These are phyloP conservation scores for Onychorhynchus coronatus DNA, from an alignment of 2,113 vertebrate genomes.

Conservation along the genomic window DNA sequence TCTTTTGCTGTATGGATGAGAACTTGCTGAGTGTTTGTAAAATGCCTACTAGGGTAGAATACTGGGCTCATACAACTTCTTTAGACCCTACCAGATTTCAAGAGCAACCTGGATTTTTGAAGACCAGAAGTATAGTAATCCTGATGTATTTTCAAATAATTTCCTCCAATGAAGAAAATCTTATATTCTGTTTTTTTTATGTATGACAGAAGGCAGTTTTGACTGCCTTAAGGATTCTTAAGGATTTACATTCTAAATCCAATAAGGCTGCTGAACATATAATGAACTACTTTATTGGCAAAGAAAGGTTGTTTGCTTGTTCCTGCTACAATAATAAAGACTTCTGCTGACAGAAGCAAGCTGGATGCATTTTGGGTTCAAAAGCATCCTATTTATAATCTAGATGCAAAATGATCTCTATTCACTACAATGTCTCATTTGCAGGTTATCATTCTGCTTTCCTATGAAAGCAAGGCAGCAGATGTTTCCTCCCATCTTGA, in stretches of 20 bases:
- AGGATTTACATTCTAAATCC: conserved; percentile 2
- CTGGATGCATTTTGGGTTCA: conserved; percentile 43
- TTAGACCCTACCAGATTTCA: background rate
- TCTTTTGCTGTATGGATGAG: background rate
- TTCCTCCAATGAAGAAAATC: background rate
- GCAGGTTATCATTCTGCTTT: conserved; percentile 44
- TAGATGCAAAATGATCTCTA: conserved; percentile 41
- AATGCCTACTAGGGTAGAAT: background rate
- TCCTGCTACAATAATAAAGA: conserved; percentile 50
- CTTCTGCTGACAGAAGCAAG: conserved; percentile 65
- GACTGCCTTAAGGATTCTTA: conserved; percentile 18
- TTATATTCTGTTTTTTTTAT: background rate
- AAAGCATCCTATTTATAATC: conserved; percentile 63
- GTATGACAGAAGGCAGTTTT: background rate
- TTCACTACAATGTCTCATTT: conserved; percentile 55
- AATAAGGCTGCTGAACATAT: conserved; percentile 32
- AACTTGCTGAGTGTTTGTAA: background rate
- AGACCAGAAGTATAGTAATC: background rate
- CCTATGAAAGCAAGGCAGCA: conserved; percentile 41
- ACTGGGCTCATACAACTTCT: background rate
- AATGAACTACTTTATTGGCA: conserved; percentile 30
- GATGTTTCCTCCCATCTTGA: conserved; percentile 4
- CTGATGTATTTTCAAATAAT: background rate
- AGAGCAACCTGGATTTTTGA: background rate
- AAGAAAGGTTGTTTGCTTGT: conserved; percentile 37